Percentiles rank a stretch among this genome's conserved stretches.
phyloP scores from a whole-genome alignment of 2,113 vertebrate genomes.

The Thomomys bottae region DNA sequence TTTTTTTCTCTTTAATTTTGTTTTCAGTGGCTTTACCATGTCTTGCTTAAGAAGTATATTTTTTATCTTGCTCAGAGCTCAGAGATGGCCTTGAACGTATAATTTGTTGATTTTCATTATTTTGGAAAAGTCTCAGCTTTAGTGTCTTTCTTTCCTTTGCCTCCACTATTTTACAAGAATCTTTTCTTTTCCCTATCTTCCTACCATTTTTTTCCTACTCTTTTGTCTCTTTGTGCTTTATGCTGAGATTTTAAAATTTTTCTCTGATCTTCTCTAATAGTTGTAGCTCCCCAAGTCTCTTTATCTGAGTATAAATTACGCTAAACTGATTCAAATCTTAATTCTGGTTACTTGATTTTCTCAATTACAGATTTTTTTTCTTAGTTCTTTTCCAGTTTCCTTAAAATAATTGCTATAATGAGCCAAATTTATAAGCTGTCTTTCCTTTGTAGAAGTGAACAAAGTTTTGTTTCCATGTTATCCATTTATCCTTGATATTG shows the following conservation, averaged over 20 bases:
- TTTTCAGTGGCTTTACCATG: not conserved
- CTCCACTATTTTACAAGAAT: not conserved
- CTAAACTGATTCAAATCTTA: not conserved
- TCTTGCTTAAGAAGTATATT: not conserved
- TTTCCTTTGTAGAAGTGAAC: not conserved
- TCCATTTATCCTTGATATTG: not conserved
- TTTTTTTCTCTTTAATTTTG: not conserved
- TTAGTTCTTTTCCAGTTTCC: not conserved
- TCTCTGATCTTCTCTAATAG: not conserved
- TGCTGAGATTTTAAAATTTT: not conserved
- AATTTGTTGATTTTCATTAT: not conserved
- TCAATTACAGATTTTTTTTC: not conserved
- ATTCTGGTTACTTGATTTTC: slow-evolving; percentile 24
- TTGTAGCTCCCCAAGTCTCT: not conserved
- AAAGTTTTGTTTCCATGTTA: not conserved
- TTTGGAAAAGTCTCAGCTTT: slow-evolving; percentile 27
- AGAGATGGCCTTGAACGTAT: not conserved
- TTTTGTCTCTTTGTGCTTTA: not conserved
- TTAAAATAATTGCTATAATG: slow-evolving; percentile 32
- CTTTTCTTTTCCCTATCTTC: not conserved
- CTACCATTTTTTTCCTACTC: not conserved
- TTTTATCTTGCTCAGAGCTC: not conserved
- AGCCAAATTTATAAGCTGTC: slow-evolving; percentile 21
- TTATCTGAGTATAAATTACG: not conserved
- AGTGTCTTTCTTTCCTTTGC: not conserved